Percentiles rank a stretch among this genome's conserved stretches.
These are phyloP conservation scores for Syrphus vitripennis DNA, from an alignment of 2,888 invertebrate species.

Conservation along the genomic window DNA sequence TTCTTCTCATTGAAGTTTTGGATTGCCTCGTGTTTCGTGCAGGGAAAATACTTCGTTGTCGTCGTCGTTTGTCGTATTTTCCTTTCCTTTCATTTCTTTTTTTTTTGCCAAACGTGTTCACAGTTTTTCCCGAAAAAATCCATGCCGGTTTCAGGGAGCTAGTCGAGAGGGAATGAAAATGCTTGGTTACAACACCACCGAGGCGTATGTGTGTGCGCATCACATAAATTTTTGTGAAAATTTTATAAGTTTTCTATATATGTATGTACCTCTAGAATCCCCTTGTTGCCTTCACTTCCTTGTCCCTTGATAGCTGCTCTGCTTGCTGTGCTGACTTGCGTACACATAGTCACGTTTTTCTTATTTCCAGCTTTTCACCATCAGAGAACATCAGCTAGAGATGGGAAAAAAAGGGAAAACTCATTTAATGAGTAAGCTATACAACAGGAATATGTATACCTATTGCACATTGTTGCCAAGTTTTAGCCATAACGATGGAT, in stretches of 20 bases:
- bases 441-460: not conserved
- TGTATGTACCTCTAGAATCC: not conserved
- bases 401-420: not conserved
- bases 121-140: slow-evolving; percentile 36
- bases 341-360: slow-evolving; percentile 52
- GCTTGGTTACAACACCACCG: not conserved
- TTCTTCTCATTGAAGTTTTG: not conserved
- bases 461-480: slow-evolving; percentile 55
- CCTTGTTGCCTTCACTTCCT: too few species aligned
- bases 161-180: not conserved
- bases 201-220: slow-evolving; percentile 38
- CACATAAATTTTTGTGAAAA: slow-evolving; percentile 15
- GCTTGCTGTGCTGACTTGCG: slow-evolving; percentile 2
- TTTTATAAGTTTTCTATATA: too few species aligned
- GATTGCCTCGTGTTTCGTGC: slow-evolving; percentile 21
- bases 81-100: too few species aligned
- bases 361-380: not conserved
- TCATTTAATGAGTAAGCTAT: slow-evolving; percentile 41
- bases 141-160: slow-evolving; percentile 1
- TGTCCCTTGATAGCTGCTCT: not conserved
- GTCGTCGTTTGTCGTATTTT: not conserved
- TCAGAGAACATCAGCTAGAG: not conserved
- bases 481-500: not conserved
- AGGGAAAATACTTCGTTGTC: not conserved
- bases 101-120: slow-evolving; percentile 25